Conservation (phyloP, 2,888 invertebrate genomes). For the Amphipoea oculea region DNA sequence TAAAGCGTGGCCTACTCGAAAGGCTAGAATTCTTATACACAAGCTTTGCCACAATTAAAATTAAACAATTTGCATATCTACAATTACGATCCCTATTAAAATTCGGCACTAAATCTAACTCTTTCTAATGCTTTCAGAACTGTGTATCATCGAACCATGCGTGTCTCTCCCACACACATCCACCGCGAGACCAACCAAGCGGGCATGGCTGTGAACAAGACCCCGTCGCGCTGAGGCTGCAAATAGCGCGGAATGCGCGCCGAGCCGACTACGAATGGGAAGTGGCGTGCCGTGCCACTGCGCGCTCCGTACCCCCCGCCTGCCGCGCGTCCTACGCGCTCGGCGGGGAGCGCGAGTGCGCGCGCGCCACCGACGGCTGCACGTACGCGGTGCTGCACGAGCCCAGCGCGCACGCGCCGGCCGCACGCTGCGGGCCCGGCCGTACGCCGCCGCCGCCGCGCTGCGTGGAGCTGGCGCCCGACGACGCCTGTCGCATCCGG, state of each 20-base stretch:
- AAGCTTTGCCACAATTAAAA: neutral
- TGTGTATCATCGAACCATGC: neutral
- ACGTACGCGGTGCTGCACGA: constrained; percentile 67
- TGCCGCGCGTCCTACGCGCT: constrained; percentile 64
- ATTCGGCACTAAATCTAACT: neutral
- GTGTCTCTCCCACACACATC: neutral
- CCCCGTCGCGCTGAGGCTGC: constrained; percentile 68
- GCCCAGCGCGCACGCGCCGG: constrained; percentile 46
- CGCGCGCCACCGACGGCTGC: constrained; percentile 63
- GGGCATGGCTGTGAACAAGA: constrained; percentile 59
- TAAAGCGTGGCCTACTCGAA: neutral
- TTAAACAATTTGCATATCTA: neutral
- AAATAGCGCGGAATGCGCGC: constrained; percentile 63
- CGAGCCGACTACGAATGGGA: constrained; percentile 68
- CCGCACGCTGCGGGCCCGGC: constrained; percentile 51
- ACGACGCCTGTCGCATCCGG: constrained; percentile 66
- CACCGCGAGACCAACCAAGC: constrained; percentile 43
- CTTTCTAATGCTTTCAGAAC: constrained; percentile 17
- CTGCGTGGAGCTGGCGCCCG: constrained; percentile 63
- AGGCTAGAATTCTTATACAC: too few relatives aligned
- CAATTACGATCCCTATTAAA: too few relatives aligned
- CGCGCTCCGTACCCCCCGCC: constrained; percentile 35
- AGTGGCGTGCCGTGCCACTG: constrained; percentile 41
- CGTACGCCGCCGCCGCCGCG: constrained; percentile 66
- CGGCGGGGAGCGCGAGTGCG: constrained; percentile 37